Evolutionary conservation across 2,888 invertebrate species (phyloP), one percentile per base, ranked within the genome.

Genomic region (Lobophora halterata): DNA sequence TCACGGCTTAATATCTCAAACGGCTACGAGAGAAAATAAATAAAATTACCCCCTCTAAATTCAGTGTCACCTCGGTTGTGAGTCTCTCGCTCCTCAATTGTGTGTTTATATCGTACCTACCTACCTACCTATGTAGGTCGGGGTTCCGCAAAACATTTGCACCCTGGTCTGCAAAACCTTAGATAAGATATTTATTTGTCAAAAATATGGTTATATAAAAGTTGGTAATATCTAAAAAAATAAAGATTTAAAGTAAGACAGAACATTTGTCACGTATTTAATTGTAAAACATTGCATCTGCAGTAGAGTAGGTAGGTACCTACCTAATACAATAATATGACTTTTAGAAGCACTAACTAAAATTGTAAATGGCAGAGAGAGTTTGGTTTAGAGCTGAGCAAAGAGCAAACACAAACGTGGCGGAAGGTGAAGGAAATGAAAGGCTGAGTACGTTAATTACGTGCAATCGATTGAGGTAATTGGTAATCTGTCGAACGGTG

Each of bases 381-480:
- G n/a, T n/a, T n/a, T n/a, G n/a, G n/a, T n/a, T n/a, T n/a, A n/a
- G n/a, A n/a, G n/a, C n/a, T n/a, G n/a, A n/a, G n/a, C n/a, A n/a
- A n/a, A 31, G 34, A 32, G 31, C 23, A 19, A 20, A 29, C 19
- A 20, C 26, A 35, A 30, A 40, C 27, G 21, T 31, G 20, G 24
- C 13, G 23, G 21, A 41, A 58, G 60, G 61, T 57, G 60, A 65
- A 71, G 79, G 79, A 81, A 81, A 77, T 77, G 64, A 71, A 75
- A 72, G 62, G 64, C 57, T 61, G 63, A 61, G 62, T 52, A 60
- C 58, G 65, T 65, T 74, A 76, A 75, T 75, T 71, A 70, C 69
- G 65, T 53, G 70, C 74, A 74, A 72, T 75, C 73, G 71, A 61
- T 69, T 63, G 58, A 65, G 63, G 70, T 74, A 74, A 80, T 79